Evolutionary conservation across 2,888 invertebrate species (phyloP).

Genomic region (Rhingia rostrata): DNA sequence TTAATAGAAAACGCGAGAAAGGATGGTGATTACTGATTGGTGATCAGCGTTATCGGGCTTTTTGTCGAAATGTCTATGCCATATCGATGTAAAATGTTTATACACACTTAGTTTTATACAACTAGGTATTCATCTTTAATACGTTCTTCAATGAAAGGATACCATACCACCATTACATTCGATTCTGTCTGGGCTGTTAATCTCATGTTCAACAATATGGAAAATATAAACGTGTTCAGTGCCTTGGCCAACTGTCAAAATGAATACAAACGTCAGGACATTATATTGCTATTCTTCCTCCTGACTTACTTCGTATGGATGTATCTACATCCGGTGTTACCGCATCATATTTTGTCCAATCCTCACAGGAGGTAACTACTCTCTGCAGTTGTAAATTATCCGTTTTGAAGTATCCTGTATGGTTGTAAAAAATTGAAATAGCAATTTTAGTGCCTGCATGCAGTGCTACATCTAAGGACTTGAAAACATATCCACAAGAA

Average conservation of each 20-base stretch:
- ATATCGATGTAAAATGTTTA: too few species aligned
- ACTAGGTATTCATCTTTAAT: too few species aligned
- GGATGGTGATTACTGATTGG: too few species aligned
- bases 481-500: slow-evolving; percentile 1
- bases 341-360: slow-evolving; percentile 1
- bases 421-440: slow-evolving; percentile 30
- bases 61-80: too few species aligned
- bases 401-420: slow-evolving; percentile 8
- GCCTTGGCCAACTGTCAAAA: slow-evolving; percentile 40
- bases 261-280: slow-evolving; percentile 18
- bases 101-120: too few species aligned
- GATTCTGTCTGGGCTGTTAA: slow-evolving; percentile 6
- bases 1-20: too few species aligned
- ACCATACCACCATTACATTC: too few species aligned
- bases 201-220: slow-evolving; percentile 16
- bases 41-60: too few species aligned
- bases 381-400: slow-evolving; percentile 43
- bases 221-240: slow-evolving; percentile 23
- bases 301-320: too few species aligned
- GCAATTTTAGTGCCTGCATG: slow-evolving; percentile 20
- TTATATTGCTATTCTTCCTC: neutral
- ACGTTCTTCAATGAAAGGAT: too few species aligned
- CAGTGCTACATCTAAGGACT: slow-evolving; percentile 5
- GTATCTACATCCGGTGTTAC: slow-evolving; percentile 15
- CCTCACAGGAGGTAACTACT: slow-evolving; percentile 23